Evolutionary conservation across 2,113 vertebrate species (phyloP), one percentile per base, ranked within the genome.

Genomic region (Microcebus murinus): DNA sequence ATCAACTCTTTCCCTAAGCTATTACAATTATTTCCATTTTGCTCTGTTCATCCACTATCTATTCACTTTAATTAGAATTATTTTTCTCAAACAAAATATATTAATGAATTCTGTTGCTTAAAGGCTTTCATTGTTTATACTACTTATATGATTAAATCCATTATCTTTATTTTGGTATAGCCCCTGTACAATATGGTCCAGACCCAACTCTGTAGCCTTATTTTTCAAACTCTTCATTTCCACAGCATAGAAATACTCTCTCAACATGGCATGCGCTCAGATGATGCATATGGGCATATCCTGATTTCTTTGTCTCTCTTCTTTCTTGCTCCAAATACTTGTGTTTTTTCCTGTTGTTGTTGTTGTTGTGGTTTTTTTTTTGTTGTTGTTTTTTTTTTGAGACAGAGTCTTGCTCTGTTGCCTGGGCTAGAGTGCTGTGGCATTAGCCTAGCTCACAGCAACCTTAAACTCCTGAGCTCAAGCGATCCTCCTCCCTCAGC

Each of bases 1-100:
- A 50, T 94, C 27, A 73, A n/a, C 31, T 95, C 45, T 97, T 87
- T 20, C n/a, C n/a, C 34, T 52, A 34, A 81, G n/a, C 29, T 36
- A 23, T 76, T 52, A 18, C 10, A 50, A 0, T 68, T 74, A 14
- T 89, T 17, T 36, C 29, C 20, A 9, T 21, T 45, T 11, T 27
- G n/a, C 8, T 50, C 34, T 83, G 9, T 68, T 80, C 12, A 61
- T 90, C 55, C 21, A 59, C 1, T 79, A 18, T 76, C 7, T 59
- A 15, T 14, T 57, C 76, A n/a, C 6, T 55, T 85, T 86, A 92
- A 71, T 70, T 48, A 84, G 36, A 79, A 3, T 57, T n/a, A 27
- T 79, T 73, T 86, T 63, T 9, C 39, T 70, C 50, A 57, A 73
- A 73, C 15, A 79, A 87, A 73, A 89, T 87, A 65, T 31, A 77